Base-by-base conservation (phyloP, 2,113 vertebrate species). In the Nesoenas mayeri region DNA sequence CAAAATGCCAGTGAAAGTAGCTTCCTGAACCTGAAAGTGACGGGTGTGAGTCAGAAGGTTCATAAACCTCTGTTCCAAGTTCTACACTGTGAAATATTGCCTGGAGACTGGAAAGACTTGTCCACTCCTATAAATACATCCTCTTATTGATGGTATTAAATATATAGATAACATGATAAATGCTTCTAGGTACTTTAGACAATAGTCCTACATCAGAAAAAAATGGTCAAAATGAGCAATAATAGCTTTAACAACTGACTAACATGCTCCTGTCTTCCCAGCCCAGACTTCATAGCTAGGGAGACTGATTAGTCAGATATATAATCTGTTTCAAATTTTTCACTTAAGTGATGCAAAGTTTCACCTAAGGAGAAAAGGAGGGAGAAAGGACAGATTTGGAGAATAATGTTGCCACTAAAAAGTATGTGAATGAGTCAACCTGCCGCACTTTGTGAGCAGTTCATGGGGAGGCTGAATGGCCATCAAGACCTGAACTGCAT, bases 111-210 rank as follows among this genome's bases (percentile, higher is more conserved):
- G 40, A 88, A 88, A 85, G 36, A 72, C 9, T 93, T 3, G 0
- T 89, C 66, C 40, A n/a, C 22, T 89, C 50, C 87, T 95, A 85
- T 73, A 91, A 95, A 96, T 91, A 95, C 54, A 62, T 85, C n/a
- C 10, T 51, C 70, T 91, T 77, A 65, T 10, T 75, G 53, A 61
- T 2, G 10, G 66, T 75, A 29, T 14, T 94, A 67, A 53, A 34
- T 79, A 57, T 69, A 71, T 60, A 89, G 26, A 60, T 81, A 87
- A 91, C 74, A 81, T 34, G 38, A 93, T 54, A 92, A 92, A 93
- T 44, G 44, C 38, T 91, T 6, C 13, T 87, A 85, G 54, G 44
- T 65, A 62, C 74, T 95, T 91, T 62, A 83, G n/a, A 70, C 78
- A 82, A 50, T 32, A 89, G 74, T 29, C 31, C 21, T 82, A 20